Evolutionary conservation across 2,888 invertebrate species (phyloP), one percentile per base, ranked within the genome.

Genomic region (Emmelina monodactyla): DNA sequence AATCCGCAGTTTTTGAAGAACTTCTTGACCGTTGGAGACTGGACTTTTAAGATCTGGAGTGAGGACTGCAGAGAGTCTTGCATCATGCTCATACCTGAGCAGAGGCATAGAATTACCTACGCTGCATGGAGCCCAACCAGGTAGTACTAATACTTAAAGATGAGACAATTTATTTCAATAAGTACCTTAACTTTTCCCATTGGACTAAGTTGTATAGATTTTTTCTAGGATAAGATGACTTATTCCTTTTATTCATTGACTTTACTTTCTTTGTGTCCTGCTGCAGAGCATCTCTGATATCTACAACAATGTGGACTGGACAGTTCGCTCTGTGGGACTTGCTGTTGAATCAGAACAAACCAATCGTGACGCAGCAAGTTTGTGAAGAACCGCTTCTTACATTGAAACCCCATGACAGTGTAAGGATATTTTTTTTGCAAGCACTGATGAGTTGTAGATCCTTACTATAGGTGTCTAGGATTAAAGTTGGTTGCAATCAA

Each of bases 1-100:
- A 97, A 96, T 76, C 93, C 96, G 0, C 89, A 88, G 16, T 95
- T 94, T 70, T 85, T 93, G 1, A 97, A 97, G 70, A 95, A 94
- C 64, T 97, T 97, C 66, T 75, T 97, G 38, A 91, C 94, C 1
- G 88, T 97, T 29, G 97, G 96, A 1, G 96, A 96, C 67, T 96
- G 94, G 92, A 91, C 92, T 29, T 89, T 92, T 1, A 84, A 89
- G 47, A 88, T 97, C 47, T 97, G 95, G 94, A 92, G 94, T 2
- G 97, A 97, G 67, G 97, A 97, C 58, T 94, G 94, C 57, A 85
- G 87, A 39, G 96, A 97, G 60, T 93, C 94, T 30, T 85, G 93
- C 5, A 89, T 97, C 31, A 85, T 95, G 61, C 94, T 94, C 94
- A 92, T 94, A 9, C 84, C 85, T 50, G 84, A 82, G 47, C 83